These are phyloP conservation scores for Leiothrix lutea DNA, from an alignment of 2,113 vertebrate species.

Conservation along the genomic window DNA sequence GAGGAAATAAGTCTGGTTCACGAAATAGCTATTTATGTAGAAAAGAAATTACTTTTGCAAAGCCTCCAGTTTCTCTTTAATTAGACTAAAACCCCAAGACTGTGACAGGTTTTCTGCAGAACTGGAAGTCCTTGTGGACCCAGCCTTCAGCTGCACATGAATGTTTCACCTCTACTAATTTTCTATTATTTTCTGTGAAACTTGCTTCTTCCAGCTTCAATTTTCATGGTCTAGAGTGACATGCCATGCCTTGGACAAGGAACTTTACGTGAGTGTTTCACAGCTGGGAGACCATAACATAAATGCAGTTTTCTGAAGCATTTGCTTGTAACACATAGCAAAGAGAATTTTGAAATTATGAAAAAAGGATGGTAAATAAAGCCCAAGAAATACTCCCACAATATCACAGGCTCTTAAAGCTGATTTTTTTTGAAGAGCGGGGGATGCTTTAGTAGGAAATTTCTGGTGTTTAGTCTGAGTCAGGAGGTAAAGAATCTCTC, in stretches of 20 bases:
- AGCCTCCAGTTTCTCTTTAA: slow-evolving; percentile 13
- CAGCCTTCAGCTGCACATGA: background rate
- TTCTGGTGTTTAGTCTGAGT: background rate
- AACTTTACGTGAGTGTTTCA: background rate
- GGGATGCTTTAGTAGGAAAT: background rate
- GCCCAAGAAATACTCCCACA: background rate
- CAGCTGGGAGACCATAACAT: background rate
- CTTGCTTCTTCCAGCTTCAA: background rate
- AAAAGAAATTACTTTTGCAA: slow-evolving; percentile 50
- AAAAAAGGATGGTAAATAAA: background rate
- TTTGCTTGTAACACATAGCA: background rate
- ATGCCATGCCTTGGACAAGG: background rate
- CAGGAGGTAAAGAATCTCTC: background rate
- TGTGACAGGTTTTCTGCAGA: slow-evolving; percentile 14
- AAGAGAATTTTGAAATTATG: background rate
- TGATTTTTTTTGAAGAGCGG: background rate
- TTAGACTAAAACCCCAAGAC: slow-evolving; percentile 19
- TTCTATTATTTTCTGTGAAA: background rate
- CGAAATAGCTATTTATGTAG: background rate
- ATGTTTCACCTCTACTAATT: background rate
- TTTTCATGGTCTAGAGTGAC: background rate
- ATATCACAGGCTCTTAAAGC: background rate
- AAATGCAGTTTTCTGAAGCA: background rate
- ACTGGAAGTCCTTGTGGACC: background rate
- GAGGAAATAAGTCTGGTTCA: slow-evolving; percentile 26